phyloP scores from a whole-genome alignment of 2,113 vertebrate species.

The Panthera leo region DNA sequence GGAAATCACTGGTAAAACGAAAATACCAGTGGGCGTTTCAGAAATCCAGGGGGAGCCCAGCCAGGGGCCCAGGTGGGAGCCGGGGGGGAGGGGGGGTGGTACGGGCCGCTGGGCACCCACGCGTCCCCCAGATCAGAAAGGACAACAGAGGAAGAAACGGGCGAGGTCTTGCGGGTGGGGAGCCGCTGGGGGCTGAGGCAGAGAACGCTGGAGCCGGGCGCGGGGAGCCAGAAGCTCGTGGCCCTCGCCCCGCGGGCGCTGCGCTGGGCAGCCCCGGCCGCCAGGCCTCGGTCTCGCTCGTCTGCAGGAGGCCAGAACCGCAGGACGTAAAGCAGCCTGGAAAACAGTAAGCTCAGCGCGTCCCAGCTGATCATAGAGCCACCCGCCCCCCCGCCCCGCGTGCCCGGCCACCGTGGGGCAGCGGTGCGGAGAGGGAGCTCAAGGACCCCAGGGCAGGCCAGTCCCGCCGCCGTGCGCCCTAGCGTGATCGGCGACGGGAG shows the following conservation, averaged over 20 bases:
- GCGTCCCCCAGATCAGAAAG: not conserved
- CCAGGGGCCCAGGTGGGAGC: too few relatives aligned
- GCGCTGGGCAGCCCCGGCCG: not conserved
- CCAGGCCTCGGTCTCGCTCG: not conserved
- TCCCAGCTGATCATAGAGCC: not conserved
- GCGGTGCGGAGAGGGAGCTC: not conserved
- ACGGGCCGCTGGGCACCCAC: not conserved
- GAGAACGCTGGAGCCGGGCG: not conserved
- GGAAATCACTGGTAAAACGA: not conserved
- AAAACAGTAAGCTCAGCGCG: not conserved
- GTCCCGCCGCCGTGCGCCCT: not conserved
- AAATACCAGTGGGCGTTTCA: not conserved
- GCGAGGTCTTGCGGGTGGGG: too few relatives aligned
- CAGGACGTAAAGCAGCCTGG: not conserved
- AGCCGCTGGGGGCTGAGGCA: not conserved
- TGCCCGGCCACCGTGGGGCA: not conserved
- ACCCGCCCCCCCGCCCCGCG: too few relatives aligned
- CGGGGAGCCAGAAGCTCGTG: not conserved
- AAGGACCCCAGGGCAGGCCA: not conserved
- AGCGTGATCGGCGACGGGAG: not conserved
- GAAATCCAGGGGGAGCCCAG: not conserved
- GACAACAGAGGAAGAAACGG: not conserved
- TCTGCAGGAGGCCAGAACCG: not conserved
- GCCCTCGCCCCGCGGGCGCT: not conserved
- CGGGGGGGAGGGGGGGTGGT: accelerated